These are phyloP conservation scores for Micoletzkya japonica DNA, from an alignment of 2,888 invertebrate genomes.

Conservation along the genomic window DNA sequence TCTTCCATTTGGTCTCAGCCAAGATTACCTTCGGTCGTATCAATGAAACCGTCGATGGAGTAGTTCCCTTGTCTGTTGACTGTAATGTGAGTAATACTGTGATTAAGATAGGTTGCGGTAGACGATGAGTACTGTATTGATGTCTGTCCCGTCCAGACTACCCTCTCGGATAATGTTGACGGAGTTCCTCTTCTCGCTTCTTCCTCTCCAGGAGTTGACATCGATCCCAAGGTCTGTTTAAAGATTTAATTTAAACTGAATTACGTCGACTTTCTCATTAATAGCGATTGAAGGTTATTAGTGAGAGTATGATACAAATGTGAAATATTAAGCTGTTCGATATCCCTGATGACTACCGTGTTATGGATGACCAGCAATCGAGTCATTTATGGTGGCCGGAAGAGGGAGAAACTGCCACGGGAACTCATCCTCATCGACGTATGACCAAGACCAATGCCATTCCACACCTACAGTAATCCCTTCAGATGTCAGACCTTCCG, in stretches of 20 bases:
- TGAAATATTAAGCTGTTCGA: slow-evolving; percentile 33
- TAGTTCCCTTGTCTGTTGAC: slow-evolving; percentile 32
- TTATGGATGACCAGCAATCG: slow-evolving; percentile 31
- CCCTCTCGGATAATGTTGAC: neutral
- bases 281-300: neutral
- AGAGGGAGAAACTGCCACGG: slow-evolving; percentile 30
- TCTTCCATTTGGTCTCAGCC: slow-evolving; percentile 49
- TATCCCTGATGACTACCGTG: slow-evolving; percentile 39
- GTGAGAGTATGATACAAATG: neutral
- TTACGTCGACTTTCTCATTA: too few species aligned
- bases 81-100: neutral
- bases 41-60: slow-evolving; percentile 46
- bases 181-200: slow-evolving; percentile 15
- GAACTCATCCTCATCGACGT: too few species aligned
- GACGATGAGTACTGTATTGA: neutral
- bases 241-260: too few species aligned
- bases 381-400: slow-evolving; percentile 29
- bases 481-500: slow-evolving; percentile 20
- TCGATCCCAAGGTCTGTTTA: slow-evolving; percentile 18
- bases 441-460: too few species aligned
- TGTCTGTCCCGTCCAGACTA: neutral
- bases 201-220: slow-evolving; percentile 9
- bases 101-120: neutral
- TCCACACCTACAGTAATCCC: neutral
- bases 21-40: slow-evolving; percentile 52